A percentile compares a stretch with the other conserved stretches of the same genome.
phyloP scores from a whole-genome alignment of 1,140 invertebrate genomes.

The Lamellibrachia luymesi region DNA sequence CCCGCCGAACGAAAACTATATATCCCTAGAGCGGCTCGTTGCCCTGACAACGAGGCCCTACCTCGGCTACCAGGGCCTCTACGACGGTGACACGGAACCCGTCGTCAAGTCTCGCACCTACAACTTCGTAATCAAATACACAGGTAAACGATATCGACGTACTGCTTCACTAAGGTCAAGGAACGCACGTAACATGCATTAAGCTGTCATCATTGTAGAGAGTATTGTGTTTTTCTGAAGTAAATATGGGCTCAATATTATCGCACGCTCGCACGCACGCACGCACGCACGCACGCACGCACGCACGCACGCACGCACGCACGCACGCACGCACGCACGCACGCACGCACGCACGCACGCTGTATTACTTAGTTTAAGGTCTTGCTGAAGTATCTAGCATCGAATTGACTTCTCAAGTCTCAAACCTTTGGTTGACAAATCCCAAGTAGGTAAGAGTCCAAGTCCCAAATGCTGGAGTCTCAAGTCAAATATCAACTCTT shows the following conservation, averaged over 20 bases:
- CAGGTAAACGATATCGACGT: not conserved
- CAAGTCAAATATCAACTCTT: too few species aligned
- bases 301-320: not conserved
- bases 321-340: not conserved
- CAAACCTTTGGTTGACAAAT: too few species aligned
- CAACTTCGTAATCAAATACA: not conserved
- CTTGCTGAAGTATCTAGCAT: too few species aligned
- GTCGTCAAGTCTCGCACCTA: not conserved
- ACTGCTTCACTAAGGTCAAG: not conserved
- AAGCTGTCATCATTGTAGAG: too few species aligned
- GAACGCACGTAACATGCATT: not conserved
- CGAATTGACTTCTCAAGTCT: too few species aligned
- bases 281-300: not conserved
- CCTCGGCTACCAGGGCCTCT: slow-evolving; percentile 14
- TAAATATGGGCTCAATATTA: too few species aligned
- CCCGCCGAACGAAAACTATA: slow-evolving; percentile 12
- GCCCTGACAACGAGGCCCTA: not conserved
- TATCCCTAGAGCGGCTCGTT: not conserved
- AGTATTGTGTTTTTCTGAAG: too few species aligned
- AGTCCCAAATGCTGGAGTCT: too few species aligned
- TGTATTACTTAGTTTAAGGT: too few species aligned
- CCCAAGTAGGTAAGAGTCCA: too few species aligned
- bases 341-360: slow-evolving; percentile 3
- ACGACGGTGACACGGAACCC: slow-evolving; percentile 6
- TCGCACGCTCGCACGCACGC: not conserved